Evolutionary conservation across 2,113 vertebrate species (phyloP), one percentile per base, ranked within the genome.

Genomic region (Recurvirostra avosetta): DNA sequence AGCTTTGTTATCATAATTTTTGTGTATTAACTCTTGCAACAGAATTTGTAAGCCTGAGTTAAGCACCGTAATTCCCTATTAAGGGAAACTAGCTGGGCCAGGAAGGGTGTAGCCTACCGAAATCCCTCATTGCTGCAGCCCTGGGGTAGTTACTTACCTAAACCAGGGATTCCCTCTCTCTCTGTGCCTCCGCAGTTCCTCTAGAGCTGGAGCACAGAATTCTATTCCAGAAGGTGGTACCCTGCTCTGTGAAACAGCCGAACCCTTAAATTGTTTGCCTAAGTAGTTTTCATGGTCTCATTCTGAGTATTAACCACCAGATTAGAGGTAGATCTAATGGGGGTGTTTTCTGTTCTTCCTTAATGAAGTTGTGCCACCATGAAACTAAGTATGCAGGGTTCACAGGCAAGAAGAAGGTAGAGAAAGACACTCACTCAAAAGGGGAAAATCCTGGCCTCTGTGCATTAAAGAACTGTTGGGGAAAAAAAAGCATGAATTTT

Each of bases 391-490:
- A 26, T 12, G 21, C 32, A 40, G 41, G 9, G 19, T 77, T 91
- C 83, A 40, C 11, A 72, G 73, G 8, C 34, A 82, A 36, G 72
- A 59, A 49, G 3, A 81, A 22, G 7, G 10, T 40, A 41, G 72
- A 73, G 82, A 59, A 78, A 47, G 34, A 30, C 13, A n/a, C 7
- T 68, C 9, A 23, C 4, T 19, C 38, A 14, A 47, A 77, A 78
- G 15, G 5, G 6, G 12, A 78, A 67, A 78, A 68, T 75, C 8
- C 12, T 40, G 52, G 13, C 19, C 23, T 78, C 49, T 0, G 0
- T 75, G 12, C 19, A 7, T 79, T 89, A 71, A 56, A 72, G 43
- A 84, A 72, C 9, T 45, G 16, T 43, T 72, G 38, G 43, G 43
- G 2, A 74, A 71, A 71, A 66, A 59, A 75, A 47, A 0, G 8